These are phyloP conservation scores for Geotrupes spiniger DNA, from an alignment of 2,888 invertebrate genomes.

Conservation along the genomic window DNA sequence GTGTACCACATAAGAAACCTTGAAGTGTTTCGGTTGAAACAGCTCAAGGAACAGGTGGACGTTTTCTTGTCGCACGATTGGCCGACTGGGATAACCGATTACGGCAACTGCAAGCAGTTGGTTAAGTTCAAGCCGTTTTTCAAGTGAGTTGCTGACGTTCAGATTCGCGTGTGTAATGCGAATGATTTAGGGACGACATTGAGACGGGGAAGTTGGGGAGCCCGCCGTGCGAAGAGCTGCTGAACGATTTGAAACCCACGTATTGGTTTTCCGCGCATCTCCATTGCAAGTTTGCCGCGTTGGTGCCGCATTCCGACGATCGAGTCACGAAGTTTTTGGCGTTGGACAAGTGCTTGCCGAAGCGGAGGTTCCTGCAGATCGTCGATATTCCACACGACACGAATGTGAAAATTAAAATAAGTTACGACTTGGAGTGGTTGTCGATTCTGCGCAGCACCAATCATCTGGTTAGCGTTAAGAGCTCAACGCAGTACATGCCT, in stretches of 20 bases:
- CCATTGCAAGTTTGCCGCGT: slow-evolving; percentile 91
- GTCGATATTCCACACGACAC: slow-evolving; percentile 59
- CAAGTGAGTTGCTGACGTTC: slow-evolving; percentile 56
- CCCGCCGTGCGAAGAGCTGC: slow-evolving; percentile 76
- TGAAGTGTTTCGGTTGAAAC: slow-evolving; percentile 86
- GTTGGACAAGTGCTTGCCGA: slow-evolving; percentile 94
- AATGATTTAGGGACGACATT: slow-evolving; percentile 71
- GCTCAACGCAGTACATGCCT: slow-evolving; percentile 74
- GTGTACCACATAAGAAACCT: slow-evolving; percentile 91
- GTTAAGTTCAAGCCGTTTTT: slow-evolving; percentile 79
- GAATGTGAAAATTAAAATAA: slow-evolving; percentile 56
- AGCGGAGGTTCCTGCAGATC: slow-evolving; percentile 84
- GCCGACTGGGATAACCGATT: slow-evolving; percentile 85
- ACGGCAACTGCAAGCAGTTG: slow-evolving; percentile 74
- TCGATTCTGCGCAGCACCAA: slow-evolving; percentile 84
- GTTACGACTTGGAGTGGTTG: slow-evolving; percentile 94
- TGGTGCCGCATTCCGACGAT: slow-evolving; percentile 70
- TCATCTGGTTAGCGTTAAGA: slow-evolving; percentile 76
- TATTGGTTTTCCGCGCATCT: slow-evolving; percentile 98
- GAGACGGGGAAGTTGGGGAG: slow-evolving; percentile 82
- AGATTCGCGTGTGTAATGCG: not conserved
- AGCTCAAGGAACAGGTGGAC: slow-evolving; percentile 69
- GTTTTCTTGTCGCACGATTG: slow-evolving; percentile 96
- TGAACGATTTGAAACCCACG: slow-evolving; percentile 76
- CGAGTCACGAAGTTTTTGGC: slow-evolving; percentile 81